Evolutionary conservation across 2,888 invertebrate genomes (phyloP).

Genomic region (Synanthedon tipuliformis): DNA sequence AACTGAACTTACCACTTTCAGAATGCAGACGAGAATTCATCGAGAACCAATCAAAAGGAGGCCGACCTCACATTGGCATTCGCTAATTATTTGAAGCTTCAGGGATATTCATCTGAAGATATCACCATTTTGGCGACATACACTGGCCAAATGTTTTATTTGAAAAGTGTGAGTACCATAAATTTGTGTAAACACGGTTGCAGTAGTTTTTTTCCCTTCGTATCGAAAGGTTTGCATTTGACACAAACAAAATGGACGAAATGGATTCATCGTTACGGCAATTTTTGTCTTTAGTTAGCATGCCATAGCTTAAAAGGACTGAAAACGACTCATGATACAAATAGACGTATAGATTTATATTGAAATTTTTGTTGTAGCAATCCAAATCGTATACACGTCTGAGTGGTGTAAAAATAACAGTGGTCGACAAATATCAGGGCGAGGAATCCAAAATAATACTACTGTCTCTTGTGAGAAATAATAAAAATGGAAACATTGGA

Average conservation of each 20-base stretch:
- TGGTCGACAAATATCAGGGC: conserved; percentile 85
- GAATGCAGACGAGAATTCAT: conserved; percentile 50
- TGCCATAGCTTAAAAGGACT: too few relatives aligned
- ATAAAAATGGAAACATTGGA: conserved; percentile 73
- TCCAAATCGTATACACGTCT: conserved; percentile 33
- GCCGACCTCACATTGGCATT: conserved; percentile 70
- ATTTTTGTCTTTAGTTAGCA: too few relatives aligned
- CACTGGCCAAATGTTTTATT: conserved; percentile 76
- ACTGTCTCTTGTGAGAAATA: conserved; percentile 82
- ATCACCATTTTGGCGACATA: conserved; percentile 82
- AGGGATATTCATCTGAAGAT: conserved; percentile 72
- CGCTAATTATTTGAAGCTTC: conserved; percentile 73
- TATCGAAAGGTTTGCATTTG: too few relatives aligned
- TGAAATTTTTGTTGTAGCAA: conserved; percentile 28
- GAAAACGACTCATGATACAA: background rate
- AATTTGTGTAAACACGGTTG: too few relatives aligned
- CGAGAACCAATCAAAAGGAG: conserved; percentile 73
- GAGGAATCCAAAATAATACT: conserved; percentile 83
- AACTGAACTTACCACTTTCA: too few relatives aligned
- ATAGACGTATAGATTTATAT: too few relatives aligned
- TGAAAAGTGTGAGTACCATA: conserved; percentile 48
- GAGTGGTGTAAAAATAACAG: conserved; percentile 71
- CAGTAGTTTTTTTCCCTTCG: too few relatives aligned
- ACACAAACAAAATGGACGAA: too few relatives aligned
- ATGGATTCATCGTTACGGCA: too few relatives aligned